Evolutionary conservation across 37 sponge, comb jelly and placozoan genomes (phyloP), one percentile per base, ranked within the genome.

Genomic region (Aphrocallistes beatrix): DNA sequence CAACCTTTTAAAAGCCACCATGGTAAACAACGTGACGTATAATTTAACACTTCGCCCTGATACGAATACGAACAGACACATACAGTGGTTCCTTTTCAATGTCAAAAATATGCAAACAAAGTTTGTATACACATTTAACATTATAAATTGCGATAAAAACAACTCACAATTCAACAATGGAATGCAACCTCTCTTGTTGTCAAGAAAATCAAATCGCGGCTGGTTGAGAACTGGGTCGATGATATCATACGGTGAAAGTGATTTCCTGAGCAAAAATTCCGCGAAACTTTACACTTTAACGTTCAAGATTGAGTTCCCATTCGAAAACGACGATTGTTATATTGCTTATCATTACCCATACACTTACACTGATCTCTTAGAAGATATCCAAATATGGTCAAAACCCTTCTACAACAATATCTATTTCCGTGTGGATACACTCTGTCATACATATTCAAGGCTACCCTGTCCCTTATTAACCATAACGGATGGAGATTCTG

Each of bases 291-390:
- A 90, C 84, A 88, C 90, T 13, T 81, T 90, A 1, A 88, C 90
- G 17, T 90, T 87, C 85, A 42, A 88, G 39, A 83, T 87, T 84
- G 85, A 88, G 83, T 91, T 93, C 82, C 90, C 89, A 23, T 84
- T 88, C 69, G 23, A 37, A 50, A 88, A 51, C 23, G 96, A 95
- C 84, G 86, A 85, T 36, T 93, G 92, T 83, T 95, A 95, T 83
- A 83, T 95, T 37, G 87, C 92, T 17, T 92, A 95, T 83, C 93
- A 92, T 83, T 95, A 90, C 81, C 96, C 96, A 13, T 95, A 95
- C 82, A 90, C 92, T 17, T 93, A 89, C 83, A 84, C 93, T 0
- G 50, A 87, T 34, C 85, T 95, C 9, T 90, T 83, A 37, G 0
- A 9, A 16, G 86, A 60, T 13, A 38, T 91, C 0, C 36, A 28